Conservation (phyloP, 37 sponge, comb jelly and placozoan genomes). For the Geodia barretti region DNA sequence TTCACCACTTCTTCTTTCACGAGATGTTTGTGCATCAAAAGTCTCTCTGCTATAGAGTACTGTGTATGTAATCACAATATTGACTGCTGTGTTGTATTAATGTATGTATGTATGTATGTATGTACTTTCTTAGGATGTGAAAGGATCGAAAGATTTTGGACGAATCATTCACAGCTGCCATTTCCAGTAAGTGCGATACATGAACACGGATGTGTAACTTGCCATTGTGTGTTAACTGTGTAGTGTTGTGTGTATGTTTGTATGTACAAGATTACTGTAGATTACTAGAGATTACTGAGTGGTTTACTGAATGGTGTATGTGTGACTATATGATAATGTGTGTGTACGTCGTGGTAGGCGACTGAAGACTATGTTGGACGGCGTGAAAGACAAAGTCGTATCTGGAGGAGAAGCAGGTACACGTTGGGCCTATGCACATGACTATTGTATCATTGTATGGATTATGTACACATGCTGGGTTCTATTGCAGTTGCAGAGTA, state of each 20-base stretch:
- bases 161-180: constrained; percentile 41
- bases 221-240: not conserved
- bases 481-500: too few species aligned
- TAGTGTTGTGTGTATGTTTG: constrained; percentile 4
- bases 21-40: too few species aligned
- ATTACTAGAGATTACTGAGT: too few species aligned
- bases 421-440: not conserved
- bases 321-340: not conserved
- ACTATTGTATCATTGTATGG: too few species aligned
- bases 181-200: constrained; percentile 40
- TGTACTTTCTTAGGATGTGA: constrained; percentile 24
- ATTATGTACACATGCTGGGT: too few species aligned
- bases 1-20: too few species aligned
- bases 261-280: not conserved
- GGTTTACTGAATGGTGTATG: too few species aligned
- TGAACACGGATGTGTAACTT: not conserved
- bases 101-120: not conserved
- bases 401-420: constrained; percentile 54
- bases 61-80: too few species aligned
- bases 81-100: too few species aligned
- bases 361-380: constrained; percentile 38
- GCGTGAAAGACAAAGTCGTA: constrained; percentile 41
- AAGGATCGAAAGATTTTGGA: constrained; percentile 43
- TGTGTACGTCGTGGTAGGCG: constrained; percentile 30
- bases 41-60: too few species aligned